phyloP scores from a whole-genome alignment of 30 jellyfish, hydroid and myxozoan species.

The Aurelia sp. region DNA sequence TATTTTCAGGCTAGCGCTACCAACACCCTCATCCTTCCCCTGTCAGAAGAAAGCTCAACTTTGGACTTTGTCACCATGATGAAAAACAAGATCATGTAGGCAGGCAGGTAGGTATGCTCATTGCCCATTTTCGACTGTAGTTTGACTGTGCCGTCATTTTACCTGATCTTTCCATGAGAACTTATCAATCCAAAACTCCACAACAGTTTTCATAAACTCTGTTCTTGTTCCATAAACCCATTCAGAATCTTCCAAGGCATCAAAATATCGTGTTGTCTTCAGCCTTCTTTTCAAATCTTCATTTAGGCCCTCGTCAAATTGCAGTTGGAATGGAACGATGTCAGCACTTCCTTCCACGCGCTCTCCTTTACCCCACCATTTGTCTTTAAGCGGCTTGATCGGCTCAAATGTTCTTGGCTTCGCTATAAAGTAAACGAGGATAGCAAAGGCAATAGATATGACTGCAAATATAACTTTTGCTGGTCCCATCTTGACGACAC shows the following conservation, averaged over 20 bases:
- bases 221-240: slow-evolving; percentile 61
- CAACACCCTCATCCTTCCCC: no score
- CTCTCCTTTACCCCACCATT: slow-evolving; percentile 71
- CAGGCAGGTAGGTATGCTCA: no score
- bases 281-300: slow-evolving; percentile 23
- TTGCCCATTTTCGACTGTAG: not conserved
- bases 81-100: no score
- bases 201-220: slow-evolving; percentile 50
- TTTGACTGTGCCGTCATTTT: not conserved
- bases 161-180: slow-evolving; percentile 60
- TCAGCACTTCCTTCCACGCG: slow-evolving; percentile 37
- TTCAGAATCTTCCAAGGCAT: slow-evolving; percentile 40
- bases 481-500: slow-evolving; percentile 4
- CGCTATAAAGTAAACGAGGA: slow-evolving; percentile 3
- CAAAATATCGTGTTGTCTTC: slow-evolving; percentile 30
- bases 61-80: no score
- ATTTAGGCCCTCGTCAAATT: not conserved
- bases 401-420: slow-evolving; percentile 11
- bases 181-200: slow-evolving; percentile 45
- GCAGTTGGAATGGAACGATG: slow-evolving; percentile 27
- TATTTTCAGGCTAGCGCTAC: no score
- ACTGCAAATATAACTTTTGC: slow-evolving; percentile 30
- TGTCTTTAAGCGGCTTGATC: slow-evolving; percentile 23
- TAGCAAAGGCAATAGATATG: slow-evolving; percentile 5
- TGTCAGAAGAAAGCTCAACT: no score